Evolutionary conservation across 2,113 vertebrate genomes (phyloP).

Genomic region (Pseudolaguvia tuberculata): DNA sequence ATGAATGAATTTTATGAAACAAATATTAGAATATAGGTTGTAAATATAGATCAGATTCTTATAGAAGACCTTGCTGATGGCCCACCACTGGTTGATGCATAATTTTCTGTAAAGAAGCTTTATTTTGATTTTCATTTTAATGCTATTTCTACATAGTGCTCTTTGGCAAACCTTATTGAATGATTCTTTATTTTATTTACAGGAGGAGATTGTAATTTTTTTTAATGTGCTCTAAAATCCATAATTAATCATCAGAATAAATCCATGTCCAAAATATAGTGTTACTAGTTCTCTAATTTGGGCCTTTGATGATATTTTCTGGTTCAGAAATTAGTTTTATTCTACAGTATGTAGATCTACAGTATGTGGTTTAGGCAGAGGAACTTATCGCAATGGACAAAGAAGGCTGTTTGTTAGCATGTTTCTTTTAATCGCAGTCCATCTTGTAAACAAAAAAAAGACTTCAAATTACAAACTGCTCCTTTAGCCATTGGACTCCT

Average conservation of each 20-base stretch:
- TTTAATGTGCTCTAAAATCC: neutral
- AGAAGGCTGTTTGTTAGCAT: too few species aligned
- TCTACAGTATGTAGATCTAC: too few species aligned
- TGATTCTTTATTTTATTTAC: neutral
- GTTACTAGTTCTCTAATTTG: neutral
- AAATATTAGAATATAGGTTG: too few species aligned
- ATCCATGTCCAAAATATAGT: neutral
- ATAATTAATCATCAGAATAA: too few species aligned
- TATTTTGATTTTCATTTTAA: neutral
- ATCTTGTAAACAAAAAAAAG: neutral
- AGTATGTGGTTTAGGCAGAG: neutral
- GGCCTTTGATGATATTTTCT: neutral
- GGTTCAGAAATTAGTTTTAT: neutral
- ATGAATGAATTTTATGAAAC: too few species aligned
- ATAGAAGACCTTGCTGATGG: too few species aligned
- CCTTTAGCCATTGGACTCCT: neutral
- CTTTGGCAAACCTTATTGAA: neutral
- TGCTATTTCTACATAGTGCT: neutral
- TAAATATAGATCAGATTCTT: too few species aligned
- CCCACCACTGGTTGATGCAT: neutral
- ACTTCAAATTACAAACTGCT: slow-evolving; percentile 24
- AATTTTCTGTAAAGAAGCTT: neutral
- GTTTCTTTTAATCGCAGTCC: neutral
- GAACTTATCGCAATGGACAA: neutral
- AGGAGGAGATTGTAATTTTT: slow-evolving; percentile 23